These are phyloP conservation scores for Drosophila bunnanda DNA, from an alignment of 2,888 invertebrate species.

Conservation along the genomic window DNA sequence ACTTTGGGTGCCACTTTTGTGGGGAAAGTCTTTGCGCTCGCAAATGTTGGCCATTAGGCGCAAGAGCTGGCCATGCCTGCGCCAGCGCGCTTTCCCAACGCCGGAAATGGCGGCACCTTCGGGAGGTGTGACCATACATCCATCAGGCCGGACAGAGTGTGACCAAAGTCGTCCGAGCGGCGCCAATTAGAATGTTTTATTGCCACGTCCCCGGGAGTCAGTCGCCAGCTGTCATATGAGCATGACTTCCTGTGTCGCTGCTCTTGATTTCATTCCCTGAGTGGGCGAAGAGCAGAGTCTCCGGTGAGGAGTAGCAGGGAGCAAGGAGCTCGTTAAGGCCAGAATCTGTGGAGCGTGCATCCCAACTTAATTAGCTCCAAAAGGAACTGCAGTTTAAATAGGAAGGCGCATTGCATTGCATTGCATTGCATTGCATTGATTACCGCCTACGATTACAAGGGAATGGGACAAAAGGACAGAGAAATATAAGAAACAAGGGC, in stretches of 20 bases:
- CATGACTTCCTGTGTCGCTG: conserved; percentile 69
- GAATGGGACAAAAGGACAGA: conserved; percentile 2
- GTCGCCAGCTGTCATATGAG: conserved; percentile 27
- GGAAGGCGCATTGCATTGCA: conserved; percentile 60
- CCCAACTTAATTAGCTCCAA: conserved; percentile 62
- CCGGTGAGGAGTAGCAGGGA: conserved; percentile 2
- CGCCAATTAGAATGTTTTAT: conserved; percentile 72
- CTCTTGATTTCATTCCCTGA: conserved; percentile 66
- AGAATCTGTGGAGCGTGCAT: conserved; percentile 55
- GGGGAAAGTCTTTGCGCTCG: conserved; percentile 65
- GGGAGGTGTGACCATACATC: conserved; percentile 12
- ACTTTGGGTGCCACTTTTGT: conserved; percentile 68
- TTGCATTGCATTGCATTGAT: conserved; percentile 71
- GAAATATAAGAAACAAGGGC: no score
- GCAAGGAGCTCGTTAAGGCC: conserved; percentile 32
- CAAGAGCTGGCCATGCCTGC: neutral
- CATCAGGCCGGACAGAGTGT: conserved; percentile 7
- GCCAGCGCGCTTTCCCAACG: conserved; percentile 49
- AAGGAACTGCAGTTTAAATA: conserved; percentile 67
- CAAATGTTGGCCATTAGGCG: conserved; percentile 61
- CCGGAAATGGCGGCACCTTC: conserved; percentile 13
- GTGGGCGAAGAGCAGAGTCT: conserved; percentile 1
- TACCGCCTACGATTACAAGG: conserved; percentile 47
- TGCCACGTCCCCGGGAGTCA: conserved; percentile 29
- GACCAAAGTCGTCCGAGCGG: conserved; percentile 32